phyloP scores from a whole-genome alignment of 2,888 invertebrate genomes.

The Lithosia quadra region DNA sequence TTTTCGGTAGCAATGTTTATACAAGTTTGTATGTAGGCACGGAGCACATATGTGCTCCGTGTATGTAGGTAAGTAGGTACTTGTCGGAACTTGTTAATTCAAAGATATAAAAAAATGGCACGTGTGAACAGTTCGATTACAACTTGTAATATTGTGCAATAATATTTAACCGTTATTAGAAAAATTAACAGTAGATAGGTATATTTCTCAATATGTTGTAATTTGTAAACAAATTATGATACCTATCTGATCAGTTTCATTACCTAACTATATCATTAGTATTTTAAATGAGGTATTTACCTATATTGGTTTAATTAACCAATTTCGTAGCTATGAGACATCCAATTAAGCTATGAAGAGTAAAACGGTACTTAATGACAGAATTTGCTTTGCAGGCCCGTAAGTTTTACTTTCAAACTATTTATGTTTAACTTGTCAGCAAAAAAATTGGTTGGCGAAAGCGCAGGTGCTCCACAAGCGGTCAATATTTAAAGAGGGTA shows the following conservation, averaged over 20 bases:
- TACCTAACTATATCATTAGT: not conserved
- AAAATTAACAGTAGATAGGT: not conserved
- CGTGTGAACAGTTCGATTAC: conserved; percentile 11
- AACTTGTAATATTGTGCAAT: conserved; percentile 37
- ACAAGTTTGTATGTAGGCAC: conserved; percentile 2
- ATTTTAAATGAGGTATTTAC: not conserved
- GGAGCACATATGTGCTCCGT: not conserved
- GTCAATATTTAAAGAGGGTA: conserved; percentile 74
- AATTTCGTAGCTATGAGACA: not conserved
- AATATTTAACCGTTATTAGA: conserved; percentile 9
- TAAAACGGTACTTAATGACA: not conserved
- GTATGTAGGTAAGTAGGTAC: conserved; percentile 3
- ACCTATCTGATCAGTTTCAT: not conserved
- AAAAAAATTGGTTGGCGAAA: conserved; percentile 51
- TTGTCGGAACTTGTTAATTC: conserved; percentile 24
- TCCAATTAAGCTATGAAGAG: not conserved
- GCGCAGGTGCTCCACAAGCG: conserved; percentile 61
- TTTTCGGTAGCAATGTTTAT: conserved; percentile 32
- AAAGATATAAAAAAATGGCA: conserved; percentile 15
- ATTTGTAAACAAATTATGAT: not conserved
- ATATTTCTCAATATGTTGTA: not conserved
- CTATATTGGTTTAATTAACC: not conserved
- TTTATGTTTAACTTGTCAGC: conserved; percentile 13
- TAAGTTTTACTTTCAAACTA: conserved; percentile 4
- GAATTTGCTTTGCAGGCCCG: conserved; percentile 2